phyloP scores from a whole-genome alignment of 2,888 invertebrate species.

The Nineta flava region DNA sequence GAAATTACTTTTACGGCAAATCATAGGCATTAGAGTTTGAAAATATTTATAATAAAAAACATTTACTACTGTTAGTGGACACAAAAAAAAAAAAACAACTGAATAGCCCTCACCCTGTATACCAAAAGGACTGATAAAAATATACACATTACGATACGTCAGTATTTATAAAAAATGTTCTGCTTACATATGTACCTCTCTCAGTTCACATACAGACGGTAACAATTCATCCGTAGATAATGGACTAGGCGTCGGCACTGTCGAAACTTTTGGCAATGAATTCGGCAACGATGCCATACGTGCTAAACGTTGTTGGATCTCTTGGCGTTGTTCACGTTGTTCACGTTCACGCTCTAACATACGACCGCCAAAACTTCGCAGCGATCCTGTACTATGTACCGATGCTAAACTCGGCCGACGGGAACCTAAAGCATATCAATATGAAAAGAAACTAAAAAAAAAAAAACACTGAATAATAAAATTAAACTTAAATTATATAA shows the following conservation, averaged over 20 bases:
- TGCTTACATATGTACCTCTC: slow-evolving; percentile 37
- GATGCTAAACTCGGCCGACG: slow-evolving; percentile 77
- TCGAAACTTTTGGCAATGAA: slow-evolving; percentile 19
- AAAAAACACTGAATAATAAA: too few relatives aligned
- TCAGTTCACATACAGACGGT: slow-evolving; percentile 64
- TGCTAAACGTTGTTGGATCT: slow-evolving; percentile 60
- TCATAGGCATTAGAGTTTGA: too few relatives aligned
- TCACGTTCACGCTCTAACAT: slow-evolving; percentile 67
- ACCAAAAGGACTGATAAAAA: slow-evolving; percentile 10
- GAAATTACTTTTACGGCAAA: too few relatives aligned
- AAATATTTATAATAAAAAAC: too few relatives aligned
- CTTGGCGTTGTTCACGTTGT: slow-evolving; percentile 61
- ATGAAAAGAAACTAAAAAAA: background rate
- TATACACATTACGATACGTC: slow-evolving; percentile 5
- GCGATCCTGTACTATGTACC: slow-evolving; percentile 67
- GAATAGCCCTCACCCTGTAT: too few relatives aligned
- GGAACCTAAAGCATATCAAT: slow-evolving; percentile 42
- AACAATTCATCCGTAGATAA: slow-evolving; percentile 72
- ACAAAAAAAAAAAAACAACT: too few relatives aligned
- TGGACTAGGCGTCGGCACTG: slow-evolving; percentile 61
- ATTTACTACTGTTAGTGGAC: too few relatives aligned
- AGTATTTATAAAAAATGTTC: slow-evolving; percentile 4
- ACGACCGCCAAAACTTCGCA: slow-evolving; percentile 66
- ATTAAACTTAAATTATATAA: too few relatives aligned
- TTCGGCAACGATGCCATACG: slow-evolving; percentile 34